Percentiles rank a stretch among this genome's conserved stretches.
These are phyloP conservation scores for Conistra vaccinii DNA, from an alignment of 2,888 invertebrate species.

Conservation along the genomic window DNA sequence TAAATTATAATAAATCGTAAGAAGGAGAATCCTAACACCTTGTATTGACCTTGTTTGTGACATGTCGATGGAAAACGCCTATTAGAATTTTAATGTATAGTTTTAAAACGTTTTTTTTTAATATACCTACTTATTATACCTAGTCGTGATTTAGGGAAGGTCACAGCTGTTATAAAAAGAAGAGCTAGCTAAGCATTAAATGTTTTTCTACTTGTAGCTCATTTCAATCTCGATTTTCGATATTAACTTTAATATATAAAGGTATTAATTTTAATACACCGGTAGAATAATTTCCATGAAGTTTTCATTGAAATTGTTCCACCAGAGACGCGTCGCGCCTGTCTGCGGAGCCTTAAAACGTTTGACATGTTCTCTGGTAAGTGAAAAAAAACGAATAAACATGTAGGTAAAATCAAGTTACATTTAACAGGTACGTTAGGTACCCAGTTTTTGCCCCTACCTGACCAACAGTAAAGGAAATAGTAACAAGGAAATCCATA, in stretches of 20 bases:
- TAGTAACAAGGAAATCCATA: conserved; percentile 47
- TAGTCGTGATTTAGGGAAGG: conserved; percentile 14
- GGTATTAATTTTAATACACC: background rate
- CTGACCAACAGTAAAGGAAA: conserved; percentile 34
- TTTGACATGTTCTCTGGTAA: background rate
- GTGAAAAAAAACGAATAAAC: background rate
- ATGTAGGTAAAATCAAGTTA: background rate
- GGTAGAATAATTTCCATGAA: no score
- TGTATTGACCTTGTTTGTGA: conserved; percentile 22
- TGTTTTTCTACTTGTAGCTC: background rate
- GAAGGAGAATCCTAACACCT: background rate
- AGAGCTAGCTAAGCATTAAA: background rate
- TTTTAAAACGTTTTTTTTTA: background rate
- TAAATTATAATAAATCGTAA: background rate
- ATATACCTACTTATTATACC: background rate
- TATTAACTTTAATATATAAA: background rate
- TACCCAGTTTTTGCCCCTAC: conserved; percentile 25
- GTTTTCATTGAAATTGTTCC: no score
- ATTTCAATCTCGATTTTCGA: background rate
- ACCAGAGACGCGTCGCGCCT: no score
- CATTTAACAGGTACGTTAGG: background rate
- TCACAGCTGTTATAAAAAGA: background rate
- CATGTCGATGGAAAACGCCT: background rate
- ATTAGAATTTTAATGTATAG: background rate
- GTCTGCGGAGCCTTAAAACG: no score